A percentile compares a stretch with the other conserved stretches of the same genome.
These are phyloP conservation scores for Pharmacophagus antenor DNA, from an alignment of 2,888 invertebrate genomes.

Conservation along the genomic window DNA sequence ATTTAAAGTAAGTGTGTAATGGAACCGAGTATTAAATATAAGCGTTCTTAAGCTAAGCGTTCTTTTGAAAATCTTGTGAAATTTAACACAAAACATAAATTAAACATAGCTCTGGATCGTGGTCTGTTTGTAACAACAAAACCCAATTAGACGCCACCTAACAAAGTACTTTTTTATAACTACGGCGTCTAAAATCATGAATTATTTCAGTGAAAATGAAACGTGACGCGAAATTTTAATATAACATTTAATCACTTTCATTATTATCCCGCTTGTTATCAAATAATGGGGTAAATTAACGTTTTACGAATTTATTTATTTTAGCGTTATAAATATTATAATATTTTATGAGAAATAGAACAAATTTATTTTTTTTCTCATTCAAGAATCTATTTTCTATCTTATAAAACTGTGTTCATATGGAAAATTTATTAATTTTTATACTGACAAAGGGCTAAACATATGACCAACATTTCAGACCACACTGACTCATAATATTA, in stretches of 20 bases:
- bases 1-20: too few species aligned
- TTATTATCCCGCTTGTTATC: background rate
- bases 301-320: conserved; percentile 1
- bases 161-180: conserved; percentile 14
- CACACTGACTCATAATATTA: too few species aligned
- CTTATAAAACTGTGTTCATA: too few species aligned
- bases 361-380: background rate
- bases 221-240: conserved; percentile 18
- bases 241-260: conserved; percentile 8
- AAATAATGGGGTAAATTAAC: background rate
- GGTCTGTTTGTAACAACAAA: conserved; percentile 1
- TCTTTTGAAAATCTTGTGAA: background rate
- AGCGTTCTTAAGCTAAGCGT: too few species aligned
- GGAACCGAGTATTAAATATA: too few species aligned
- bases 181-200: conserved; percentile 10
- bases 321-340: background rate
- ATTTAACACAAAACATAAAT: background rate
- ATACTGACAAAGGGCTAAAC: too few species aligned
- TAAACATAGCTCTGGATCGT: background rate
- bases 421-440: too few species aligned
- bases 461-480: too few species aligned
- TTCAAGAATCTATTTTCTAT: too few species aligned
- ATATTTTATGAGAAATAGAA: background rate
- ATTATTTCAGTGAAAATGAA: conserved; percentile 23
- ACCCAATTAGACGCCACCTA: conserved; percentile 13